Conservation (phyloP, 2,113 vertebrate species). For the Sclerurus mexicanus region DNA sequence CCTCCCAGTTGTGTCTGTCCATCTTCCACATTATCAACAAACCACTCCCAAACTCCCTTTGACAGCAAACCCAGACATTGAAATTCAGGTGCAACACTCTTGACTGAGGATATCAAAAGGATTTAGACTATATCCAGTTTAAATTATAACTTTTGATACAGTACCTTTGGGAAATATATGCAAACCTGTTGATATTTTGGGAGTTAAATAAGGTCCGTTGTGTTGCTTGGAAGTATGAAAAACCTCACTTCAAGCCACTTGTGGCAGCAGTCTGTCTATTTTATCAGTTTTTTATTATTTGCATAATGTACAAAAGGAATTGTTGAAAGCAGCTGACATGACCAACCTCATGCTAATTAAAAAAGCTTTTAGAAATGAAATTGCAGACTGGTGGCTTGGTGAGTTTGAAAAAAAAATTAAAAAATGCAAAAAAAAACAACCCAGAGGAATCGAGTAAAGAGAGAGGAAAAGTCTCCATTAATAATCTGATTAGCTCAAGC, state of each 20-base stretch:
- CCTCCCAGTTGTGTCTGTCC: neutral
- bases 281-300: neutral
- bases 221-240: neutral
- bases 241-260: neutral
- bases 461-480: neutral
- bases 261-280: neutral
- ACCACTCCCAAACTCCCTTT: neutral
- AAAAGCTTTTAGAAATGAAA: neutral
- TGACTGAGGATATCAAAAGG: neutral
- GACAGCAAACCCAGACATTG: neutral
- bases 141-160: neutral
- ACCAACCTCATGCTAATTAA: neutral
- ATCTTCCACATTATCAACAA: neutral
- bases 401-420: neutral
- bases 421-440: rapidly evolving
- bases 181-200: neutral
- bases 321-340: neutral
- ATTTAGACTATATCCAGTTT: neutral
- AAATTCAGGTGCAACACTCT: neutral
- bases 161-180: neutral
- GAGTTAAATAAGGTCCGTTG: neutral
- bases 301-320: neutral
- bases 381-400: neutral
- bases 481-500: neutral
- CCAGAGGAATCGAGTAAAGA: neutral